Conservation (phyloP, 2,888 invertebrate genomes). For the Artemia sp. region DNA sequence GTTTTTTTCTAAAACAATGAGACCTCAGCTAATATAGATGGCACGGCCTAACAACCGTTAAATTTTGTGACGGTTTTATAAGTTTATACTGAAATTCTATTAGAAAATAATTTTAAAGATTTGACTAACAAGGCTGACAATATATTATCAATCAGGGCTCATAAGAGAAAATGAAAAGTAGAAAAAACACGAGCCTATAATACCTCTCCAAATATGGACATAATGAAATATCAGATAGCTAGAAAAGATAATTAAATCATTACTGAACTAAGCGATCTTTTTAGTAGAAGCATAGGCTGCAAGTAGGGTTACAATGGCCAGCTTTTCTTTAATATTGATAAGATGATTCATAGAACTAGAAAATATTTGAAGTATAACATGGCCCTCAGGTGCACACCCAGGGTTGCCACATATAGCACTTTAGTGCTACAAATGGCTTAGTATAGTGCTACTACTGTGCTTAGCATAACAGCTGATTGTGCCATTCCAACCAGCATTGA, state of each 20-base stretch:
- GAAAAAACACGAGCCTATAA: too few species aligned
- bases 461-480: too few species aligned
- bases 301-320: constrained; percentile 10
- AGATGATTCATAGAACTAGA: too few species aligned
- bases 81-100: neutral
- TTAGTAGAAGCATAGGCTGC: constrained; percentile 19
- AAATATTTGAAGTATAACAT: too few species aligned
- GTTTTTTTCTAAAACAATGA: constrained; percentile 24
- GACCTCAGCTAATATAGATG: neutral
- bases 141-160: neutral
- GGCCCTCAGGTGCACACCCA: too few species aligned
- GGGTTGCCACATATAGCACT: too few species aligned
- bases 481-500: too few species aligned
- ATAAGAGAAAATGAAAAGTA: neutral
- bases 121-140: neutral
- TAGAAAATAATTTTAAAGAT: neutral
- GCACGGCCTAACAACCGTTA: neutral
- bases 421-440: too few species aligned
- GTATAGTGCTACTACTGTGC: too few species aligned
- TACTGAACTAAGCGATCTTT: constrained; percentile 10
- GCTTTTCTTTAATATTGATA: too few species aligned
- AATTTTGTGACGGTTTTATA: neutral
- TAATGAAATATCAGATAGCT: neutral
- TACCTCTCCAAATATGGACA: neutral
- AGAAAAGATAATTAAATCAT: constrained; percentile 17